Evolutionary conservation across 30 jellyfish, hydroid and myxozoan species (phyloP).

Genomic region (Catostylus mosaicus): DNA sequence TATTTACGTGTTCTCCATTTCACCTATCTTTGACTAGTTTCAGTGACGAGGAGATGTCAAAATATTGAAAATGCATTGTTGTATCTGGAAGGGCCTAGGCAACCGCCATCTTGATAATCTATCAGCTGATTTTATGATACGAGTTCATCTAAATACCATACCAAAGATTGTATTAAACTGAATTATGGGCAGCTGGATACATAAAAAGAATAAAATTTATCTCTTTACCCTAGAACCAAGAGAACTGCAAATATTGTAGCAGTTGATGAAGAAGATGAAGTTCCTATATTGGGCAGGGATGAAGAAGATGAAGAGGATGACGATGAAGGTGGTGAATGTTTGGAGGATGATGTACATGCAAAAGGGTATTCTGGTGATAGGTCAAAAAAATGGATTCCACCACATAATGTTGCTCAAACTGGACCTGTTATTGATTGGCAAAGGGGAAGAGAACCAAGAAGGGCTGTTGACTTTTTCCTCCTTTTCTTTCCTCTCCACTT

Average conservation of each 20-base stretch:
- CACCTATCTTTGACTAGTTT: neutral
- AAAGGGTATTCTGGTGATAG: conserved; percentile 17
- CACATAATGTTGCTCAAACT: conserved; percentile 28
- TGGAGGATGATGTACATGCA: conserved; percentile 3
- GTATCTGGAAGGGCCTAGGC: neutral
- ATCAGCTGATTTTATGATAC: neutral
- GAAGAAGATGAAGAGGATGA: neutral
- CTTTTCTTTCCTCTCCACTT: conserved; percentile 14
- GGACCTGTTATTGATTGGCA: conserved; percentile 18
- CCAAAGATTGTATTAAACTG: neutral
- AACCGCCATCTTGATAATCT: neutral
- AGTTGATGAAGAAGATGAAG: neutral
- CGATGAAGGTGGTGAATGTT: neutral
- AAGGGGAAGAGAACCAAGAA: conserved; percentile 37
- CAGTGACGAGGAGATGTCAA: neutral
- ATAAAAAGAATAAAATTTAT: no score
- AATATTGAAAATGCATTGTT: neutral
- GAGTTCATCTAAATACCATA: neutral
- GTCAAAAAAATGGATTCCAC: conserved; percentile 8
- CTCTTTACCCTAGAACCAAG: neutral
- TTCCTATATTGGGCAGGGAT: no score
- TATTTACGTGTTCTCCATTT: neutral
- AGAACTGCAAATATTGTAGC: neutral
- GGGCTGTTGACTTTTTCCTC: conserved; percentile 14
- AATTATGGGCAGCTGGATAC: no score